These are phyloP conservation scores for Elysia crispata DNA, from an alignment of 2,888 invertebrate genomes.

Conservation along the genomic window DNA sequence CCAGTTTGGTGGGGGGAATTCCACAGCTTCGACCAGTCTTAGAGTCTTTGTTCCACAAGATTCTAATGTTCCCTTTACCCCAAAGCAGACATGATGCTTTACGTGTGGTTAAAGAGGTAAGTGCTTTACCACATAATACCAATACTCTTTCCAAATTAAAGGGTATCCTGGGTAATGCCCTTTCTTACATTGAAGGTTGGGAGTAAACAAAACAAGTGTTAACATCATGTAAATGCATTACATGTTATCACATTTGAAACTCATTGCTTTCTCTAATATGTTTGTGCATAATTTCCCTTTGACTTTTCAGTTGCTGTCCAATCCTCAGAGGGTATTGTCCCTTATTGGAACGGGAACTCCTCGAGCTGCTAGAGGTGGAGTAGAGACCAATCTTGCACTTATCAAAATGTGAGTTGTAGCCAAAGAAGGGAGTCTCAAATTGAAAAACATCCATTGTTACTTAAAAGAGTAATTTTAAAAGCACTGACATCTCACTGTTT, in stretches of 20 bases:
- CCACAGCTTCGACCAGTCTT: conserved; percentile 89
- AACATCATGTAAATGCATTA: no score
- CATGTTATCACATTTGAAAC: no score
- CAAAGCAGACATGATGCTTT: conserved; percentile 91
- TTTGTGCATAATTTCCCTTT: background rate
- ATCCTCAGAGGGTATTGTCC: conserved; percentile 42
- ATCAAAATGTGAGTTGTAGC: conserved; percentile 42
- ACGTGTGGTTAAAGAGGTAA: conserved; percentile 86
- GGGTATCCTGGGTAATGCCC: no score
- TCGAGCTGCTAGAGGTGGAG: background rate
- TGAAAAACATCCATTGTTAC: no score
- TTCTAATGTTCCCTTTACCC: conserved; percentile 91
- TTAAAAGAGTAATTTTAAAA: no score
- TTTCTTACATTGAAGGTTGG: no score
- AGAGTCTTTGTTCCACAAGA: conserved; percentile 94
- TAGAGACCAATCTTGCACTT: conserved; percentile 29
- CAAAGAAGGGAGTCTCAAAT: no score
- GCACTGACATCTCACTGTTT: no score
- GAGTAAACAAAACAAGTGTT: no score
- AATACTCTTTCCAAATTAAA: no score
- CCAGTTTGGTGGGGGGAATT: conserved; percentile 91
- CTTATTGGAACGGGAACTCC: conserved; percentile 20
- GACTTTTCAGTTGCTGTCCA: conserved; percentile 43
- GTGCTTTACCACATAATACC: background rate
- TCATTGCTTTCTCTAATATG: background rate